Evolutionary conservation across 1,140 invertebrate species (phyloP), one percentile per base, ranked within the genome.

Genomic region (Nixonia krombeini): DNA sequence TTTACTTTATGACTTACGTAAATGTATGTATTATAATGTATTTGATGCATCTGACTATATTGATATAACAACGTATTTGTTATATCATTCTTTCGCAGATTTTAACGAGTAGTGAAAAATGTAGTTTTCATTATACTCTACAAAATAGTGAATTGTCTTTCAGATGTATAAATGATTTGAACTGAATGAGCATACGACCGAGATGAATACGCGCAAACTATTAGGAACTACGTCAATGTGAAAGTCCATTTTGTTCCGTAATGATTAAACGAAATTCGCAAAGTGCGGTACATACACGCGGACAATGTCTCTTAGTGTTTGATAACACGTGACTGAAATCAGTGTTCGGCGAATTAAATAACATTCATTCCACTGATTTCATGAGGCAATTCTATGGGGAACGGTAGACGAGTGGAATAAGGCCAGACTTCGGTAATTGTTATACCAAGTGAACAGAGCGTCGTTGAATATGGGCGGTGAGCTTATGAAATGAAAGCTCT

Each of bases 401-500:
- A 28, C 51, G 45, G 44, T 17, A 53, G 31, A 53, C 26, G 41
- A 35, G 42, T 21, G 6, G 37, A 37, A 41, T 9, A 17, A 57
- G 40, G 21, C 5, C 16, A 61, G 56, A 61, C 45, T 55, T 67
- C 33, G 26, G 33, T 67, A 67, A 61, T 67, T 61, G 64, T 67
- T 67, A 59, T 51, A 56, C 12, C 18, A 29, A 26, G 45, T 46
- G 64, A 61, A 61, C 64, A 57, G 52, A 61, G 64, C 57, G 6
- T 0, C 2, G 3, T 18, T 49, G 51, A 67, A 61, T 61, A 46
- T 35, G 17, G 21, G 31, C n/a, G 38, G 28, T 25, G 50, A 46
- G 41, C 29, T 62, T 53, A 59, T 49, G 49, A 68, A 49, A 62
- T 29, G 52, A 58, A 68, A 62, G 37, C 47, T 33, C 51, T 28